A percentile compares a stretch with the other conserved stretches of the same genome.
phyloP scores from a whole-genome alignment of 2,797 vertebrate species.

The Parambassis ranga region DNA sequence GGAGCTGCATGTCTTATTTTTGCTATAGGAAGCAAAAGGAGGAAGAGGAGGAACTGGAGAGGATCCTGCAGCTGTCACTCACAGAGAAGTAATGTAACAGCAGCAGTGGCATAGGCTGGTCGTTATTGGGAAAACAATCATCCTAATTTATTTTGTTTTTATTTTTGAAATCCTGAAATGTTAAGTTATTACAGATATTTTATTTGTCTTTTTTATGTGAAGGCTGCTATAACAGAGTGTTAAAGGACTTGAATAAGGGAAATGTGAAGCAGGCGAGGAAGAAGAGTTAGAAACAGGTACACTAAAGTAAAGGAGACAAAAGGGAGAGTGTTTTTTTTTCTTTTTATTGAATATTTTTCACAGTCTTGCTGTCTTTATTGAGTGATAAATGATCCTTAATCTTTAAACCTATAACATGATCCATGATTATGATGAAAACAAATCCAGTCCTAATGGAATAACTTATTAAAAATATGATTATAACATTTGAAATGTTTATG shows the following conservation, averaged over 20 bases:
- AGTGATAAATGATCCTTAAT: conserved; percentile 71
- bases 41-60: conserved; percentile 92
- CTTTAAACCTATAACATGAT: conserved; percentile 69
- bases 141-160: conserved; percentile 75
- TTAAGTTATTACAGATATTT: conserved; percentile 81
- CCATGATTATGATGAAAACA: conserved; percentile 49
- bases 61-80: conserved; percentile 91
- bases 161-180: conserved; percentile 65
- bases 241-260: conserved; percentile 21
- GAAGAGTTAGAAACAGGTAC: conserved; percentile 14
- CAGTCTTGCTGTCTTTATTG: conserved; percentile 73
- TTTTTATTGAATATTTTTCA: conserved; percentile 70
- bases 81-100: conserved; percentile 87
- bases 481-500: conserved; percentile 70
- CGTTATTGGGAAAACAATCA: conserved; percentile 57
- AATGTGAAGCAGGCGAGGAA: neutral
- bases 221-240: conserved; percentile 61
- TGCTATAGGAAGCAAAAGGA: conserved; percentile 79
- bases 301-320: conserved; percentile 45
- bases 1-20: neutral
- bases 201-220: conserved; percentile 66
- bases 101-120: conserved; percentile 24
- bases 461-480: conserved; percentile 64
- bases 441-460: conserved; percentile 56
- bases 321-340: conserved; percentile 50